A percentile compares a stretch with the other conserved stretches of the same genome.
These are phyloP conservation scores for Tenebrio molitor DNA, from an alignment of 1,140 invertebrate genomes.

Conservation along the genomic window DNA sequence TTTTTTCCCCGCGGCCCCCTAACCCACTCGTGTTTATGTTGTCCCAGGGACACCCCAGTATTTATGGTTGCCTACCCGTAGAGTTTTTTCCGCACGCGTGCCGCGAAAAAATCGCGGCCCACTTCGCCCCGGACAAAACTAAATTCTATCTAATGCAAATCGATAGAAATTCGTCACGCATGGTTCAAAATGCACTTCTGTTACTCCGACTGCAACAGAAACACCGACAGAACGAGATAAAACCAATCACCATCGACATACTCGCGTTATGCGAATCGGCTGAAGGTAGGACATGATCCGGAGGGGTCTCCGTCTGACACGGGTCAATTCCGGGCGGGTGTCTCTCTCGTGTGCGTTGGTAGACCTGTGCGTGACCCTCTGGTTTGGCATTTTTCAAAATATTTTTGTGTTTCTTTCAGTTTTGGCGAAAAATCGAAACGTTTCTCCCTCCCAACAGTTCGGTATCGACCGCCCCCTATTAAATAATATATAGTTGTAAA, in stretches of 20 bases:
- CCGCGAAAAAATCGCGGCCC: constrained; percentile 2
- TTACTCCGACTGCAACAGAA: constrained; percentile 53
- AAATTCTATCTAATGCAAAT: constrained; percentile 46
- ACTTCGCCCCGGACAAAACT: constrained; percentile 37
- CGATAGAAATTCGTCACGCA: constrained; percentile 39
- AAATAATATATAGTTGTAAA: constrained; percentile 31
- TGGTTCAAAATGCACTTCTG: constrained; percentile 40
- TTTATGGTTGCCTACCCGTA: constrained; percentile 8
- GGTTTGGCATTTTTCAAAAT: not conserved
- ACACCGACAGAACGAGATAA: constrained; percentile 41
- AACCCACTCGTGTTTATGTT: constrained; percentile 16
- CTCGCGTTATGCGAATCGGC: not conserved
- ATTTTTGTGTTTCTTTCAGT: too few species aligned
- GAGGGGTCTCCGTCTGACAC: too few species aligned
- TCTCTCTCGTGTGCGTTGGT: not conserved
- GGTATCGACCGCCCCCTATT: not conserved
- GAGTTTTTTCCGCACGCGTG: not conserved
- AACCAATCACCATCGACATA: constrained; percentile 33
- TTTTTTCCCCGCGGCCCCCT: constrained; percentile 6
- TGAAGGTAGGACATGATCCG: constrained; percentile 32
- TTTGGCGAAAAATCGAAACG: too few species aligned
- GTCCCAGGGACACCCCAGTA: not conserved
- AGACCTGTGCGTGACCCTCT: not conserved
- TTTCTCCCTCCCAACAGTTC: not conserved
- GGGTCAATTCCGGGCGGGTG: not conserved